Evolutionary conservation across 2,797 vertebrate genomes (phyloP).

Genomic region (Oryzias sinensis): DNA sequence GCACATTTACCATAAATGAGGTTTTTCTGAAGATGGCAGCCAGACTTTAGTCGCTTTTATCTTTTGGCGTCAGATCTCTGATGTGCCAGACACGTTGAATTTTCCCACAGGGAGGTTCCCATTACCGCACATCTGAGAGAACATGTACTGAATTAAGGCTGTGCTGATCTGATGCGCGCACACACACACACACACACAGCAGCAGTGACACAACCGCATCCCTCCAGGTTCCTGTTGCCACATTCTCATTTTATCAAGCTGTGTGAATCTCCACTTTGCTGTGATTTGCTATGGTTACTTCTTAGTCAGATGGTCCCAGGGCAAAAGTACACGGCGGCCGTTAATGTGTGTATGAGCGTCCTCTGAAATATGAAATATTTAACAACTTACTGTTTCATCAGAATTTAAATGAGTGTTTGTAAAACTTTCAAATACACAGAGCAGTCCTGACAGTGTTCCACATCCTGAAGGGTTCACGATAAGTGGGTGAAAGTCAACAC

Average conservation of each 20-base stretch:
- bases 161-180: constrained; percentile 20
- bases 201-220: constrained; percentile 36
- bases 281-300: constrained; percentile 74
- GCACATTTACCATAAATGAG: background rate
- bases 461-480: background rate
- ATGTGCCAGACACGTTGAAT: constrained; percentile 29
- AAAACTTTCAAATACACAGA: constrained; percentile 27
- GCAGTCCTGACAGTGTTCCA: background rate
- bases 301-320: constrained; percentile 61
- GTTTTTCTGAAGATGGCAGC: constrained; percentile 13
- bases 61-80: constrained; percentile 11
- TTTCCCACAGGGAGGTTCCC: constrained; percentile 35
- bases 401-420: constrained; percentile 22
- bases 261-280: constrained; percentile 58
- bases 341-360: constrained; percentile 52
- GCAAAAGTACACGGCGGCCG: constrained; percentile 44
- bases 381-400: constrained; percentile 38
- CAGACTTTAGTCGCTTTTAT: constrained; percentile 25
- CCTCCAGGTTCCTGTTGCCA: constrained; percentile 57
- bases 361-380: constrained; percentile 54
- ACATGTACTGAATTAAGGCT: background rate
- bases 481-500: background rate
- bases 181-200: constrained; percentile 14
- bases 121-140: constrained; percentile 33
- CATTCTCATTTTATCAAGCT: constrained; percentile 63